Evolutionary conservation across 2,888 invertebrate genomes (phyloP).

Genomic region (Euspilapteryx auroguttella): DNA sequence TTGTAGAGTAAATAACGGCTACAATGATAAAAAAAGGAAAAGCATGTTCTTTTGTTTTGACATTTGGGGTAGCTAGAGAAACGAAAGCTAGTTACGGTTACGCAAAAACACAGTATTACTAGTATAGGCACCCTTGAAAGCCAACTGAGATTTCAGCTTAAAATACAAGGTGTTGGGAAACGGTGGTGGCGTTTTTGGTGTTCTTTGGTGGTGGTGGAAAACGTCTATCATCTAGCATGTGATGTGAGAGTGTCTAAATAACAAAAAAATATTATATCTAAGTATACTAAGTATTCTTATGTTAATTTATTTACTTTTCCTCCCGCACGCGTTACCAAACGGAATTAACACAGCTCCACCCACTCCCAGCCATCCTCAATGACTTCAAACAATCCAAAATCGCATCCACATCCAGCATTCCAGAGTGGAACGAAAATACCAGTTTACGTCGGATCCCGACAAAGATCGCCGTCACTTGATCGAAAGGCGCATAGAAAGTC

Average conservation of each 20-base stretch:
- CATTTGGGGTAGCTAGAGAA: too few species aligned
- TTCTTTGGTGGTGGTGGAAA: too few species aligned
- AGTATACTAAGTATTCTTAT: constrained; percentile 18
- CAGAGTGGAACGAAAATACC: constrained; percentile 74
- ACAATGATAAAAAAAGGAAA: too few species aligned
- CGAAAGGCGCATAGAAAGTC: constrained; percentile 27
- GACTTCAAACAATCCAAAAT: constrained; percentile 40
- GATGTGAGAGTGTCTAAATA: neutral
- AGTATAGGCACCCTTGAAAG: too few species aligned
- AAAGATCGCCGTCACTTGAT: neutral
- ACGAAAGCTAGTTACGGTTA: too few species aligned
- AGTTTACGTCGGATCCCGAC: constrained; percentile 66
- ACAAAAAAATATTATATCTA: constrained; percentile 4
- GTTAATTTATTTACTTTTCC: constrained; percentile 22
- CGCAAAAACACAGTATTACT: too few species aligned
- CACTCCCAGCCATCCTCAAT: constrained; percentile 59
- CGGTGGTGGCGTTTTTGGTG: too few species aligned
- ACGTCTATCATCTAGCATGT: too few species aligned
- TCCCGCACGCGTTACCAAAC: constrained; percentile 48
- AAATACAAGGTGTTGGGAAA: too few species aligned
- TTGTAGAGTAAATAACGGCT: too few species aligned
- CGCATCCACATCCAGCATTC: constrained; percentile 57
- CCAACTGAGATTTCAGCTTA: too few species aligned
- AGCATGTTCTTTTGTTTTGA: too few species aligned
- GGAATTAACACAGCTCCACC: constrained; percentile 43